Evolutionary conservation across 2,113 vertebrate genomes (phyloP).

Genomic region (Phyllostomus discolor): DNA sequence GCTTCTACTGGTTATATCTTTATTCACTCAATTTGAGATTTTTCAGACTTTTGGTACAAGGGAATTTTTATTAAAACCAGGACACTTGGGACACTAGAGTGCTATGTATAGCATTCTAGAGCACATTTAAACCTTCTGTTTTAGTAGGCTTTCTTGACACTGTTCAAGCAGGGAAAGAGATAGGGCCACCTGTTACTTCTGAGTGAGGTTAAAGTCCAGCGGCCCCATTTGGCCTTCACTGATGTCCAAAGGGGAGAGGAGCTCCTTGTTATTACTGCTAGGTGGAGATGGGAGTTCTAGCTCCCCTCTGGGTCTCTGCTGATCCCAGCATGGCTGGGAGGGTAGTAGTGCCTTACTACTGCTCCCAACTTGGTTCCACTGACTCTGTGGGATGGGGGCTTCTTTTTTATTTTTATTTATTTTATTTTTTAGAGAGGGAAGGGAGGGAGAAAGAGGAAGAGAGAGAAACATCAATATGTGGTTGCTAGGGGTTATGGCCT

Average conservation of each 20-base stretch:
- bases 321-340: neutral
- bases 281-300: no score
- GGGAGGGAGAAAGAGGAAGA: no score
- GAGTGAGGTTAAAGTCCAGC: neutral
- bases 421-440: no score
- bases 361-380: no score
- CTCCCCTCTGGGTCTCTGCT: neutral
- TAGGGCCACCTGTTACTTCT: neutral
- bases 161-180: neutral
- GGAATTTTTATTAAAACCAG: neutral
- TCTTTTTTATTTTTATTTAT: neutral
- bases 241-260: neutral
- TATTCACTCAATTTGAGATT: neutral
- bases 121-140: neutral
- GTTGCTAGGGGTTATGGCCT: no score
- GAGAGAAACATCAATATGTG: no score
- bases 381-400: fast-evolving
- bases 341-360: neutral
- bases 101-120: neutral
- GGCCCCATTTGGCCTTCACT: neutral
- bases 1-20: neutral
- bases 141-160: neutral
- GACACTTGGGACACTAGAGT: neutral
- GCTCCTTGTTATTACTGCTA: neutral
- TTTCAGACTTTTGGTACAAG: neutral